Evolutionary conservation across 2,797 vertebrate species (phyloP), one percentile per base, ranked within the genome.

Genomic region (Danionella dracula): DNA sequence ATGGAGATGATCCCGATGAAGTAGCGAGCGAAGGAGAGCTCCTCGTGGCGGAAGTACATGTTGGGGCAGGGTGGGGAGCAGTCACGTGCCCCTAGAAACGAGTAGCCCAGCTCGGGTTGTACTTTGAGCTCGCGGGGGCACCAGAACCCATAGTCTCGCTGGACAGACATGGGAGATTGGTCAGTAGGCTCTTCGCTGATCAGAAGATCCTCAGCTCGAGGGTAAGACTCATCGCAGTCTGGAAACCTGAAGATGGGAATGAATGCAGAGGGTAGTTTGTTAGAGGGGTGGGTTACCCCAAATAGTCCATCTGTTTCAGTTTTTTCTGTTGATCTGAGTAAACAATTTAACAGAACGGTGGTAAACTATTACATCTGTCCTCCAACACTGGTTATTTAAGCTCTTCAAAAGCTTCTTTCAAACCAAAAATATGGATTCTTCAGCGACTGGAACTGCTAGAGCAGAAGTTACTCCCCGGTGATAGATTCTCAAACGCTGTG

Each of bases 81-180:
- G 85, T 97, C 96, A 6, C 86, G 89, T 41, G 89, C 92, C 45
- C 89, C 89, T 79, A 98, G 87, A 81, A 99, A 98, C 1, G 86
- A 89, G 86, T 99, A 99, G 70, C 96, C 92, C 70, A 98, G 87
- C 2, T 95, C 93, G 0, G 94, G 93, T 64, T 96, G 93, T 1
- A 97, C 88, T 82, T 98, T 98, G 51, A 99, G 84, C 82, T 98
- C 95, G 45, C 92, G 85, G 2, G 96, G 96, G 67, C 96, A 99
- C 95, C 96, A 99, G 76, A 99, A 99, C 17, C 96, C 95, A 0
- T 96, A 98, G 74, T 99, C 94, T 57, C 93, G 89, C 84, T 95
- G 93, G 4, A 97, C 93, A 1, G 91, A 89, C 80, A 91, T 73
- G 2, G 93, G 90, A 0, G 90, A 78, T 48, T 93, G 89, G 80